Percentiles rank a stretch among this genome's conserved stretches.
phyloP scores from a whole-genome alignment of 2,113 vertebrate genomes.

The Theropithecus gelada region DNA sequence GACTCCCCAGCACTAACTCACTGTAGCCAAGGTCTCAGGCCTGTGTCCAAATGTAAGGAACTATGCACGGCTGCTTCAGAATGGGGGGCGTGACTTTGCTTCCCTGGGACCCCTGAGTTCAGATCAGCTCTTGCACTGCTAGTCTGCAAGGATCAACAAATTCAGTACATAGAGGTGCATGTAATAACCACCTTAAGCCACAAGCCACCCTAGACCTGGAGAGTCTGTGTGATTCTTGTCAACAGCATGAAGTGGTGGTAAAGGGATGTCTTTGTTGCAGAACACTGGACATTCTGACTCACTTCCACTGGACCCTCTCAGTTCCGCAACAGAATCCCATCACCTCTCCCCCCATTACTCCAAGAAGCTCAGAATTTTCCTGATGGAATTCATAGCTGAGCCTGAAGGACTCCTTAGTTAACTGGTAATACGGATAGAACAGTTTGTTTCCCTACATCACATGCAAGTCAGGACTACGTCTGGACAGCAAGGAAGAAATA shows the following conservation, averaged over 20 bases:
- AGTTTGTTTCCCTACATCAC: background rate
- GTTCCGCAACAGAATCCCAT: background rate
- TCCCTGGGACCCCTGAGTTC: background rate
- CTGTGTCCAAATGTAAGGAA: slow-evolving; percentile 30
- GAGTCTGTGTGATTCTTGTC: background rate
- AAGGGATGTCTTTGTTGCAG: background rate
- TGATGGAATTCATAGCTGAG: background rate
- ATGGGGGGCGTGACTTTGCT: background rate
- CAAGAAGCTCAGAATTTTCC: background rate
- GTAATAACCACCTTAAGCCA: background rate
- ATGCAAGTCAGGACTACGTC: background rate
- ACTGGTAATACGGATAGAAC: background rate
- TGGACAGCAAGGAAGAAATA: background rate
- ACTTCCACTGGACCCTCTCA: background rate
- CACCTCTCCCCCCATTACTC: background rate
- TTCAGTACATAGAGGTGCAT: slow-evolving; percentile 48
- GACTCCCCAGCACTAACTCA: slow-evolving; percentile 17
- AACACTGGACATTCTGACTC: background rate
- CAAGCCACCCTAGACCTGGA: slow-evolving; percentile 34
- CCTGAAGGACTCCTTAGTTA: background rate
- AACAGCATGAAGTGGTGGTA: background rate
- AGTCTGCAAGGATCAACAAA: slow-evolving; percentile 35
- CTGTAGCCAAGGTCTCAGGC: slow-evolving; percentile 16
- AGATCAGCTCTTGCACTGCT: slow-evolving; percentile 29
- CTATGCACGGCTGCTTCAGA: background rate